Evolutionary conservation across 2,797 vertebrate species (phyloP).

Genomic region (Eupleurogrammus muticus): DNA sequence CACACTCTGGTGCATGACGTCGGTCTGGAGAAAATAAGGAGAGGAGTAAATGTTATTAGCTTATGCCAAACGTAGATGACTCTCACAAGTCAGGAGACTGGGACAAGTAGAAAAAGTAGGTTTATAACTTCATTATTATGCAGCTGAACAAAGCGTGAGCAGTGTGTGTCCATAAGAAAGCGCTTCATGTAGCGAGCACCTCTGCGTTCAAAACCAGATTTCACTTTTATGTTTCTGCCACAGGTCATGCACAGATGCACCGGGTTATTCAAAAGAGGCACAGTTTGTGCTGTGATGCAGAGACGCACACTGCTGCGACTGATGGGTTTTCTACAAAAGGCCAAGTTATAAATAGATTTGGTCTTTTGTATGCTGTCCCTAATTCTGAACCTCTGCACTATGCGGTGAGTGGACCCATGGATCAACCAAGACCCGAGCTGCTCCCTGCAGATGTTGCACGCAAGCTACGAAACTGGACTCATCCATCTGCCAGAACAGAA

Average conservation of each 20-base stretch:
- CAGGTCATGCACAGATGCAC: background rate
- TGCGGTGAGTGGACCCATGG: conserved; percentile 33
- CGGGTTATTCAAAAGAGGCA: background rate
- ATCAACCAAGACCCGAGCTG: conserved; percentile 32
- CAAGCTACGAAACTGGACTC: conserved; percentile 35
- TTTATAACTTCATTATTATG: background rate
- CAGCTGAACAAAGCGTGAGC: background rate
- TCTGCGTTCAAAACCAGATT: background rate
- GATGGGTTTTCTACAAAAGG: conserved; percentile 58
- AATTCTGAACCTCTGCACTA: conserved; percentile 38
- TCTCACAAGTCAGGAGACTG: background rate
- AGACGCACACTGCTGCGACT: conserved; percentile 9
- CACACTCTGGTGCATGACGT: conserved; percentile 88
- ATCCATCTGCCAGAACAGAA: background rate
- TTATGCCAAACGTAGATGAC: background rate
- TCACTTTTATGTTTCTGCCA: background rate
- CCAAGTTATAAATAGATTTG: conserved; percentile 67
- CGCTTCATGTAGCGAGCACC: too few relatives aligned
- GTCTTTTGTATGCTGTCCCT: conserved; percentile 34
- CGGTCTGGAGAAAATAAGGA: conserved; percentile 74
- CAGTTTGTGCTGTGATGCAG: conserved; percentile 1
- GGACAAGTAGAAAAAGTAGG: background rate
- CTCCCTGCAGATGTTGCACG: conserved; percentile 54
- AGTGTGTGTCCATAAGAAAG: too few relatives aligned
- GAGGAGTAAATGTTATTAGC: background rate